These are phyloP conservation scores for Heliocidaris tuberculata DNA, from an alignment of 35 echinoderm and acorn worm genomes.

Conservation along the genomic window DNA sequence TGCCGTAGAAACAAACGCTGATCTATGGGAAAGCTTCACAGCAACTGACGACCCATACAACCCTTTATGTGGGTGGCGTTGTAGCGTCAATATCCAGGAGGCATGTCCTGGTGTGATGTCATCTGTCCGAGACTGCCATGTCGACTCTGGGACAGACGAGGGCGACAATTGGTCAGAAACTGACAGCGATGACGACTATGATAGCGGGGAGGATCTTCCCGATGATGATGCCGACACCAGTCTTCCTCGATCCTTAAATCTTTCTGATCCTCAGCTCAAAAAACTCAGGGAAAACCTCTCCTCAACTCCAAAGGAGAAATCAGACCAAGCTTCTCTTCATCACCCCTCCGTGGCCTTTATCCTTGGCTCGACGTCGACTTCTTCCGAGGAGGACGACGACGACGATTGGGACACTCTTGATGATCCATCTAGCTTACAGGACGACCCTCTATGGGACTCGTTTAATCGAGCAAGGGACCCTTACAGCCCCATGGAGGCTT, in stretches of 20 bases:
- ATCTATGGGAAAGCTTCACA: slow-evolving; percentile 30
- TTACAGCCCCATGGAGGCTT: slow-evolving; percentile 34
- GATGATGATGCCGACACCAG: neutral
- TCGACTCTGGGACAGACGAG: slow-evolving; percentile 32
- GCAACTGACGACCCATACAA: slow-evolving; percentile 28
- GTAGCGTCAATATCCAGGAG: neutral
- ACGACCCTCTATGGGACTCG: slow-evolving; percentile 23
- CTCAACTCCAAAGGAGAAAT: neutral
- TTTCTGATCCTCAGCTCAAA: neutral
- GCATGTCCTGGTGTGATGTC: neutral
- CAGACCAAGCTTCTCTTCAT: neutral
- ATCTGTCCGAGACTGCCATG: neutral
- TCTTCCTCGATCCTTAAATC: neutral
- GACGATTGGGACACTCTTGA: slow-evolving; percentile 26
- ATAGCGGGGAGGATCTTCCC: neutral
- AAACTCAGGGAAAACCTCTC: neutral
- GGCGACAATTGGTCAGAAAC: slow-evolving; percentile 12
- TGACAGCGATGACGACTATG: slow-evolving; percentile 23
- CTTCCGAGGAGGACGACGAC: slow-evolving; percentile 11
- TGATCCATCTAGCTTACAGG: neutral
- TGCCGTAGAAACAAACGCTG: slow-evolving; percentile 8
- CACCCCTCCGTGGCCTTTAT: slow-evolving; percentile 36
- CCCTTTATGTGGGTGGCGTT: slow-evolving; percentile 34
- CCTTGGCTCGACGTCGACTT: neutral
- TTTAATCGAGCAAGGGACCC: slow-evolving; percentile 17